Evolutionary conservation across 2,888 invertebrate species (phyloP), one percentile per base, ranked within the genome.

Genomic region (Pristionchus maxplancki): DNA sequence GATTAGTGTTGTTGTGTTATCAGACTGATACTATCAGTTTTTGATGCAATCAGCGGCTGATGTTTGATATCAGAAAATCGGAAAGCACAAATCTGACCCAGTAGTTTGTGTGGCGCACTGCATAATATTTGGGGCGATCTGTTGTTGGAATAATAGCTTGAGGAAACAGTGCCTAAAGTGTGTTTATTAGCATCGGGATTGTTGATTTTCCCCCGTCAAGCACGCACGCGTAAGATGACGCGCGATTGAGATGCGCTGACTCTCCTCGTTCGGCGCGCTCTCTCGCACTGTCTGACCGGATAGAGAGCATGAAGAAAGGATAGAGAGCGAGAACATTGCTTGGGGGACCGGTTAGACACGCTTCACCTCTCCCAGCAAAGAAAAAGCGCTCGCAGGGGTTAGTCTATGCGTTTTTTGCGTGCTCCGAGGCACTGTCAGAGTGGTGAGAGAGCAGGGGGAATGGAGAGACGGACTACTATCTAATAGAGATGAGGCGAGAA

Each of bases 341-440:
- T n/a, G n/a, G n/a, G n/a, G 64, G 64, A 64, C 64, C 64, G 64
- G 64, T 64, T 64, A 64, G 64, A 11, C 58, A n/a, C n/a, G 58
- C 64, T 31, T 64, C 62, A 62, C 62, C 62, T 28, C 62, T 31
- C 53, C 20, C 15, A 28, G 64, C 58, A 34, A 31, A 64, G 13
- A 31, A 64, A 34, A 64, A 31, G 31, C 15, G 62, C 62, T 62
- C 6, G n/a, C 6, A 31, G 64, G 67, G 71, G 37, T 71, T 34
- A 71, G 20, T 37, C 20, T 58, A 58, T 58, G 58, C n/a, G n/a
- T 5, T 50, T 50, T 50, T 50, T 50, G 50, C 50, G 6, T n/a
- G 58, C 58, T 58, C 58, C n/a, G 2, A 24, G 50, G 58, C 9
- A 24, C n/a, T 58, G 24, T 20, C 20, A n/a, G n/a, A 4, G 58